Conservation (phyloP, 2,113 vertebrate species). For the Channa argus region DNA sequence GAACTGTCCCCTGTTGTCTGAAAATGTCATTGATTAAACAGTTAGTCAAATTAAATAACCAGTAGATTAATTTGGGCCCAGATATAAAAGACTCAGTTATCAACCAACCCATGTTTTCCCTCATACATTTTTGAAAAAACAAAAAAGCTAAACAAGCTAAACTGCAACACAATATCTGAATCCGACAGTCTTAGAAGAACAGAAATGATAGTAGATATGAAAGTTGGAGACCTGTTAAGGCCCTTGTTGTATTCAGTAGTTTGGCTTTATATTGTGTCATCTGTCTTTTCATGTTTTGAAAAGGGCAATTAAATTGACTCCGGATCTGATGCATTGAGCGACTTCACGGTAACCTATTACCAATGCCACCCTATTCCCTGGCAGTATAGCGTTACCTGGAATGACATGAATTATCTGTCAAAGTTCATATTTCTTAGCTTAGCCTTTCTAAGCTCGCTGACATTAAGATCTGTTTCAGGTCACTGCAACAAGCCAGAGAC, state of each 20-base stretch:
- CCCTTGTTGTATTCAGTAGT: neutral
- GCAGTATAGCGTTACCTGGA: conserved; percentile 28
- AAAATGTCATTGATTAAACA: too few relatives aligned
- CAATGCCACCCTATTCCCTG: neutral
- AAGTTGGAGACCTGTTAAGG: neutral
- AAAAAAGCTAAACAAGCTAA: too few relatives aligned
- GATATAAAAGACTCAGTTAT: too few relatives aligned
- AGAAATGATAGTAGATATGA: too few relatives aligned
- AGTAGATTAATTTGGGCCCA: too few relatives aligned
- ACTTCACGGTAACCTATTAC: conserved; percentile 12
- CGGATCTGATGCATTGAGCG: conserved; percentile 9
- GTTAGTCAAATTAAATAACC: too few relatives aligned
- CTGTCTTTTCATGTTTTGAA: conserved; percentile 3
- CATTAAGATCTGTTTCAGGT: conserved; percentile 51
- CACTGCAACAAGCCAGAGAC: conserved; percentile 25
- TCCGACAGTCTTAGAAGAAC: too few relatives aligned
- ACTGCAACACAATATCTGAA: too few relatives aligned
- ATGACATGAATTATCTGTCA: conserved; percentile 36
- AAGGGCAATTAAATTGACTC: conserved; percentile 31
- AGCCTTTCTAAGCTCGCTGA: conserved; percentile 35
- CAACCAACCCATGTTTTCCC: too few relatives aligned
- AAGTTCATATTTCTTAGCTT: neutral
- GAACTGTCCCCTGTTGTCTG: too few relatives aligned
- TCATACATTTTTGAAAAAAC: too few relatives aligned
- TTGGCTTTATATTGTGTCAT: neutral